Evolutionary conservation across 2,113 vertebrate species (phyloP).

Genomic region (Mohoua ochrocephala): DNA sequence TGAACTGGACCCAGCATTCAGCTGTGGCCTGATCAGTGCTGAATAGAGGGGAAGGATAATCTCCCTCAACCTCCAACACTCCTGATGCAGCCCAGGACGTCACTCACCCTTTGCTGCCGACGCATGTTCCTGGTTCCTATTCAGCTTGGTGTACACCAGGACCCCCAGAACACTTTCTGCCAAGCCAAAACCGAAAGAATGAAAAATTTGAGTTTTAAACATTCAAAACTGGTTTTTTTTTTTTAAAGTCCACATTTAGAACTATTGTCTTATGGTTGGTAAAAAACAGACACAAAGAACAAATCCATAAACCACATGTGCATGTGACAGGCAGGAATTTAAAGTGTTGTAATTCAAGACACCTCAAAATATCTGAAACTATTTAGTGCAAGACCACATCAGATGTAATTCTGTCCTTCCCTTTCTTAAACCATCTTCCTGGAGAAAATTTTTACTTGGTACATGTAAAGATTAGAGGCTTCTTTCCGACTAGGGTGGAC

Average conservation of each 20-base stretch:
- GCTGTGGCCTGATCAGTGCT: background rate
- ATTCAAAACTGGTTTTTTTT: background rate
- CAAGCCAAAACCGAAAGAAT: background rate
- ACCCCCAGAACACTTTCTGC: background rate
- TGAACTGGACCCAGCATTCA: background rate
- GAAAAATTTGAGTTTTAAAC: background rate
- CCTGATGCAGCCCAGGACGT: background rate
- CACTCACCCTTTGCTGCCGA: accelerated
- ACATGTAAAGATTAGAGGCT: background rate
- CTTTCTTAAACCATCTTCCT: background rate
- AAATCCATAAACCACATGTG: background rate
- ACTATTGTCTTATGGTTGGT: background rate
- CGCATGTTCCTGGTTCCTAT: background rate
- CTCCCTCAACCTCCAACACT: background rate
- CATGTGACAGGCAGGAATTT: background rate
- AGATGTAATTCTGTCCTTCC: background rate
- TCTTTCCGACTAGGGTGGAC: background rate
- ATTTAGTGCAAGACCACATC: background rate
- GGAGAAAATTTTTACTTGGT: background rate
- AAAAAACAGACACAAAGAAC: background rate
- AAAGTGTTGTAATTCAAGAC: background rate
- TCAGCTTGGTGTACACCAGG: background rate
- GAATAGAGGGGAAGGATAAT: background rate
- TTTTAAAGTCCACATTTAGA: background rate
- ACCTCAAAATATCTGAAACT: background rate